Conservation (phyloP, 2,113 vertebrate genomes). For the Gopherus evgoodei region DNA sequence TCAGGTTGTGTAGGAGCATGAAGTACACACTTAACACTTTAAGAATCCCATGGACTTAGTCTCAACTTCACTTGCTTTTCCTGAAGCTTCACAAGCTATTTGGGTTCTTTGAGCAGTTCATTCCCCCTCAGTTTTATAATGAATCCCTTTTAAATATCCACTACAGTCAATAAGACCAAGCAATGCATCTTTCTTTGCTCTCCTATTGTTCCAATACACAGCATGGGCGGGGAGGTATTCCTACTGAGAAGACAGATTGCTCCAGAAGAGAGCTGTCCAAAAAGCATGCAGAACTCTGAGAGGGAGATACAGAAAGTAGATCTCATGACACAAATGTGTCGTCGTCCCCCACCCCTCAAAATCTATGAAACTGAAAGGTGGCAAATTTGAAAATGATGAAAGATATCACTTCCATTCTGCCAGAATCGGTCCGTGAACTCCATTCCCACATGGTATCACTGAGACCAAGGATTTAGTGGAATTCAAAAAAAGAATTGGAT, state of each 20-base stretch:
- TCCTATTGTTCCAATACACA: background rate
- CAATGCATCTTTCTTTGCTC: background rate
- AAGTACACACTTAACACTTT: constrained; percentile 32
- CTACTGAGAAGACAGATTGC: background rate
- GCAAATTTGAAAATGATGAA: background rate
- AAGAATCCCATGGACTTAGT: background rate
- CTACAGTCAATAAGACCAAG: background rate
- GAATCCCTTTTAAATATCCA: background rate
- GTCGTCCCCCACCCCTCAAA: too few relatives aligned
- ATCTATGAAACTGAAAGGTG: background rate
- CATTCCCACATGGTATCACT: background rate
- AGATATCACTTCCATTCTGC: background rate
- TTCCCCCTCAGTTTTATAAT: background rate
- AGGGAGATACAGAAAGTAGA: background rate
- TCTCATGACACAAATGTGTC: too few relatives aligned
- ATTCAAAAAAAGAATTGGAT: background rate
- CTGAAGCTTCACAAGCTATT: background rate
- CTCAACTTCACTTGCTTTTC: background rate
- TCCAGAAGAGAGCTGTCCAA: background rate
- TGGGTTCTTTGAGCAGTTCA: background rate
- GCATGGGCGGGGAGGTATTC: background rate
- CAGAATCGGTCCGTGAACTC: background rate
- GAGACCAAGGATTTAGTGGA: background rate
- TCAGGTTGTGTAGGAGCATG: background rate
- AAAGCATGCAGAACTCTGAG: background rate